These are phyloP conservation scores for Cheilosia pagana DNA, from an alignment of 2,888 invertebrate species.

Conservation along the genomic window DNA sequence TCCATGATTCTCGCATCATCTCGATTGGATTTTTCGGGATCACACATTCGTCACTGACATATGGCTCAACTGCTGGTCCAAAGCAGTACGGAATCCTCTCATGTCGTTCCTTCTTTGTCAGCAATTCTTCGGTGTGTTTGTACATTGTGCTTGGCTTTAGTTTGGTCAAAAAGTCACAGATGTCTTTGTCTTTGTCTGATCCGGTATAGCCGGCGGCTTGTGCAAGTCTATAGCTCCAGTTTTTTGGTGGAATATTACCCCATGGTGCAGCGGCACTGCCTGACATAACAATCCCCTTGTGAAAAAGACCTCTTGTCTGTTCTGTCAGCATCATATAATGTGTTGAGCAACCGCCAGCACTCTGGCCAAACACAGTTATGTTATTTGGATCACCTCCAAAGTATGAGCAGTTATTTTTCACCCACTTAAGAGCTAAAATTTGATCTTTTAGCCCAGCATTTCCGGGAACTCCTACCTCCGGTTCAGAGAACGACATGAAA, in stretches of 20 bases:
- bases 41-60: conserved; percentile 80
- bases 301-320: conserved; percentile 82
- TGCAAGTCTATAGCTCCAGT: conserved; percentile 81
- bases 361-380: conserved; percentile 85
- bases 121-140: conserved; percentile 80
- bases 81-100: conserved; percentile 80
- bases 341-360: conserved; percentile 84
- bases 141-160: conserved; percentile 81
- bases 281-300: conserved; percentile 82
- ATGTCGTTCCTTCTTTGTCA: conserved; percentile 80
- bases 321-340: conserved; percentile 84
- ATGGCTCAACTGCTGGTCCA: conserved; percentile 82
- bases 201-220: conserved; percentile 81
- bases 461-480: conserved; percentile 84
- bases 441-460: conserved; percentile 85
- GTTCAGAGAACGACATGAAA: conserved; percentile 84
- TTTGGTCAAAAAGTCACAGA: conserved; percentile 81
- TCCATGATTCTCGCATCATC: conserved; percentile 82
- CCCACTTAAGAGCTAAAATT: conserved; percentile 84
- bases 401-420: conserved; percentile 83
- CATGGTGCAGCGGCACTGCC: conserved; percentile 81
- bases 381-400: conserved; percentile 85
- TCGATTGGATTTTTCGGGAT: conserved; percentile 80
- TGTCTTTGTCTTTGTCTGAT: conserved; percentile 79
- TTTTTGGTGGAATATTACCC: conserved; percentile 79